Evolutionary conservation across 2,113 vertebrate species (phyloP).

Genomic region (Nothocercus julius): DNA sequence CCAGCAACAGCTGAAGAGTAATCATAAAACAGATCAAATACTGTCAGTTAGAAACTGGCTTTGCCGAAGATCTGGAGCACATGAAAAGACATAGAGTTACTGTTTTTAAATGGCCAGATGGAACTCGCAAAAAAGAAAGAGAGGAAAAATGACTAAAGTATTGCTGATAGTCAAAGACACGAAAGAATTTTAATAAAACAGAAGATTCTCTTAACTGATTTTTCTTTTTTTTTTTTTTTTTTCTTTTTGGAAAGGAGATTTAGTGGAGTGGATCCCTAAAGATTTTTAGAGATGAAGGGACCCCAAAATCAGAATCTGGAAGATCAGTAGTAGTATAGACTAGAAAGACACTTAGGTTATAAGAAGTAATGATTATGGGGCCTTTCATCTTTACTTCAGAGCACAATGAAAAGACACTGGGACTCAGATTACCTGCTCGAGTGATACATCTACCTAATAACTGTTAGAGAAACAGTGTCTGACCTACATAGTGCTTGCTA

Average conservation of each 20-base stretch:
- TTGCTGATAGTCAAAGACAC: not conserved
- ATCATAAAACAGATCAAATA: constrained; percentile 57
- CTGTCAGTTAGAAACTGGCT: constrained; percentile 34
- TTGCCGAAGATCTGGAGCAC: constrained; percentile 27
- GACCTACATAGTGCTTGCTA: not conserved
- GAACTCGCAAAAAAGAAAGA: not conserved
- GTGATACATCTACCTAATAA: not conserved
- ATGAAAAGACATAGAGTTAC: not conserved
- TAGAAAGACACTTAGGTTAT: not conserved
- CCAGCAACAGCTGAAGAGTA: constrained; percentile 61
- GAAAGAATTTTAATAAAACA: not conserved
- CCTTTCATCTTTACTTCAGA: not conserved
- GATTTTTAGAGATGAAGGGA: not conserved
- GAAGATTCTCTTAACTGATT: not conserved
- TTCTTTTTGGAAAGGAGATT: not conserved
- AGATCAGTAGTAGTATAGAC: not conserved
- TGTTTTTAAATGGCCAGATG: constrained; percentile 53
- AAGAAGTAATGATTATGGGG: not conserved
- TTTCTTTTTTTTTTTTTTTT: no score
- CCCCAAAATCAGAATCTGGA: not conserved
- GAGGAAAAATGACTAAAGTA: not conserved
- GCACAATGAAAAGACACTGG: not conserved
- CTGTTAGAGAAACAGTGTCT: not conserved
- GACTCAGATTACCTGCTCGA: not conserved
- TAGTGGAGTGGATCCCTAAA: not conserved